Base-by-base conservation (phyloP, 2,888 invertebrate species). In the Dichetophora obliterata region DNA sequence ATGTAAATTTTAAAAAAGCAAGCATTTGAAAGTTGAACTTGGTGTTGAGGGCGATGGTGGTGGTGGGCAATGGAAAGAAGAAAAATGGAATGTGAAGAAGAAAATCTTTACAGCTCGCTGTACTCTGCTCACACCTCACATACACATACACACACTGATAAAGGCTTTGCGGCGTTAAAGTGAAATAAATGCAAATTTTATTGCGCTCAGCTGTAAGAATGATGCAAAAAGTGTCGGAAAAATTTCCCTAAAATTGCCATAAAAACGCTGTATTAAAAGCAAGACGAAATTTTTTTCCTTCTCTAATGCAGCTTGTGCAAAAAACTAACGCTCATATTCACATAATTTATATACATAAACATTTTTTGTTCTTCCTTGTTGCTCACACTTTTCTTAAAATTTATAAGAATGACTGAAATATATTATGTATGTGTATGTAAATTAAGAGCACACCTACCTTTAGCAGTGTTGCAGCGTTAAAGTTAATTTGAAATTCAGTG, bases 161-260 rank as follows among this genome's bases (percentile, higher is more conserved):
- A 43, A 43, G 9, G 48, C 66, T 52, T 2, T 31, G 24, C 19
- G 19, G n/a, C n/a, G 52, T 31, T 31, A 34, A 27, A 31, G 54
- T n/a, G 68, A 48, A 48, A 80, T 84, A 84, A 86, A 87, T 87
- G 84, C 84, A 87, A 86, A 86, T 86, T 86, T 87, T 85, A 86
- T 86, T 87, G 85, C 83, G 81, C 83, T 82, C 83, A 83, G 81
- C 82, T 85, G 80, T 82, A 84, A 85, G 83, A 85, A 86, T 86
- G 83, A 77, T 72, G 82, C 80, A 78, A 79, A 77, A 27, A 72
- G 68, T 11, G 54, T 11, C 6, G 3, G 11, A 16, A 61, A 27
- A 24, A 19, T 22, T 19, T n/a, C 8, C 54, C 5, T 19, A 5
- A 61, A 61, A 27, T 16, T 19, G 61, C 61, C 14, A 24, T 22